Evolutionary conservation across 37 sponge, comb jelly and placozoan species (phyloP).

Genomic region (Ephydatia muelleri): DNA sequence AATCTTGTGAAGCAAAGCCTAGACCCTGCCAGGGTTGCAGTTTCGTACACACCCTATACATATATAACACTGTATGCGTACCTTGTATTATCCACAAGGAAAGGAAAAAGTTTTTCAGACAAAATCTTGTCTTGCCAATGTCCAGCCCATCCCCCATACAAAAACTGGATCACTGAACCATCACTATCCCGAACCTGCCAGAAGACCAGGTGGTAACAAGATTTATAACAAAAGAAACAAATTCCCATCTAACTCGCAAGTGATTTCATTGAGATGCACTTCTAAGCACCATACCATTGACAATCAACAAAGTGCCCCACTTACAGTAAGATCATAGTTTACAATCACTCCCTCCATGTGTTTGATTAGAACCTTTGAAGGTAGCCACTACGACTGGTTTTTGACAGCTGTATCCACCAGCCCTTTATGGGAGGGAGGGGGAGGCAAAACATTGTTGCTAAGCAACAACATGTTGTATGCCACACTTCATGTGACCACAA

Average conservation of each 20-base stretch:
- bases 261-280: not conserved
- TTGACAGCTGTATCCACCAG: slow-evolving; percentile 97
- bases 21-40: not conserved
- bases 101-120: slow-evolving; percentile 65
- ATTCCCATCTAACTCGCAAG: not conserved
- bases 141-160: slow-evolving; percentile 96
- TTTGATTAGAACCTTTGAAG: slow-evolving; percentile 95
- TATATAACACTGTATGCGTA: not conserved
- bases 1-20: slow-evolving; percentile 52
- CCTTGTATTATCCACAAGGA: slow-evolving; percentile 77
- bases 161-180: slow-evolving; percentile 94
- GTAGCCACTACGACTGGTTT: slow-evolving; percentile 99
- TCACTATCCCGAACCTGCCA: slow-evolving; percentile 91
- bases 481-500: not conserved
- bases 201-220: not conserved
- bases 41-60: not conserved
- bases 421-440: slow-evolving; percentile 43
- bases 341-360: slow-evolving; percentile 93
- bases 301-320: not conserved
- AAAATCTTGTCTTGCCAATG: slow-evolving; percentile 74
- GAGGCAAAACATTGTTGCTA: not conserved
- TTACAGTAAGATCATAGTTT: slow-evolving; percentile 89
- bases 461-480: not conserved
- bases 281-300: not conserved
- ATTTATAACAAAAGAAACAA: not conserved